phyloP scores from a whole-genome alignment of 2,888 invertebrate species.

The Zootermopsis nevadensis region DNA sequence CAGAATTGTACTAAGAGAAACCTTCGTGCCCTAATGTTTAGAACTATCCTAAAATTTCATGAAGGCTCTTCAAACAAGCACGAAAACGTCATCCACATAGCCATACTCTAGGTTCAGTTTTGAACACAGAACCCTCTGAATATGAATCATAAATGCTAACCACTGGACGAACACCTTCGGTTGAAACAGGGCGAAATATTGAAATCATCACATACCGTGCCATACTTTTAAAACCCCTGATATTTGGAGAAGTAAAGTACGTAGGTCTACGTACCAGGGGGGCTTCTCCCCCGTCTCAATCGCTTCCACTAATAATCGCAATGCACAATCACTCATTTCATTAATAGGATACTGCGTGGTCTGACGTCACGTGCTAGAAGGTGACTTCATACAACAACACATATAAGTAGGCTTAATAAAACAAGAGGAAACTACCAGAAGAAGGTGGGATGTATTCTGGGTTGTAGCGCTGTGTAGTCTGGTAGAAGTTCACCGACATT shows the following conservation, averaged over 20 bases:
- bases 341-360: background rate
- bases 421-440: background rate
- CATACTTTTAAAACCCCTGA: background rate
- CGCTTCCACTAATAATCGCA: background rate
- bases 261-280: background rate
- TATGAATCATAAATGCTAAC: too few species aligned
- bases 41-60: too few species aligned
- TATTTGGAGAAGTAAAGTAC: background rate
- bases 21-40: too few species aligned
- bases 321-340: constrained; percentile 17
- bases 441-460: background rate
- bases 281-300: background rate
- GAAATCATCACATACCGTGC: background rate
- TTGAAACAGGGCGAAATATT: too few species aligned
- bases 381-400: background rate
- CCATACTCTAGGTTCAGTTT: too few species aligned
- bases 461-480: too few species aligned
- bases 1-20: too few species aligned
- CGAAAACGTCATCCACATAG: too few species aligned
- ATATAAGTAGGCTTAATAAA: background rate
- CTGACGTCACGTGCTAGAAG: background rate
- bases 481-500: too few species aligned
- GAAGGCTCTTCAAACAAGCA: too few species aligned
- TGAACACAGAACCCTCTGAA: too few species aligned
- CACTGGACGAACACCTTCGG: too few species aligned